These are phyloP conservation scores for Stylophora pistillata DNA, from an alignment of 64 coral and sea anemone species.

Conservation along the genomic window DNA sequence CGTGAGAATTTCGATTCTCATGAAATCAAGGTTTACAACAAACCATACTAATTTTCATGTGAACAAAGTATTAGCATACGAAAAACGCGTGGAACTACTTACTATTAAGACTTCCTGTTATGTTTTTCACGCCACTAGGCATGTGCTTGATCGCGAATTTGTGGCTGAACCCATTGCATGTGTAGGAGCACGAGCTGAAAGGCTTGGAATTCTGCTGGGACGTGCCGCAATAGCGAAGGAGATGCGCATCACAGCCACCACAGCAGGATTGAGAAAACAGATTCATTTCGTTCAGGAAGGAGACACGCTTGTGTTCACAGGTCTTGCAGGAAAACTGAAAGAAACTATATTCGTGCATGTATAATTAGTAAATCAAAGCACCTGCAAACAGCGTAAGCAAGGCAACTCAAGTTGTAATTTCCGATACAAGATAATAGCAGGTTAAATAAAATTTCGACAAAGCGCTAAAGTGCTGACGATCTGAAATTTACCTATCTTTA, in stretches of 20 bases:
- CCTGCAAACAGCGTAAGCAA: too few species aligned
- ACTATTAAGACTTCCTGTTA: slow-evolving; percentile 2
- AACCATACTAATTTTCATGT: too few species aligned
- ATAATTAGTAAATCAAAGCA: too few species aligned
- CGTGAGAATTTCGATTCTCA: too few species aligned
- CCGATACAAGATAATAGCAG: too few species aligned
- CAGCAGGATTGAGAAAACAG: neutral
- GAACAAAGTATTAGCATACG: neutral
- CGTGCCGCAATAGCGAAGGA: neutral
- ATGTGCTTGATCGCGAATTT: neutral
- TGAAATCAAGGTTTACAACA: too few species aligned
- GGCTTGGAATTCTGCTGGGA: neutral
- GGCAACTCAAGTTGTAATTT: too few species aligned
- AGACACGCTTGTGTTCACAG: neutral
- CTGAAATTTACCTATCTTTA: neutral
- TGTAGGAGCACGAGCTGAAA: neutral
- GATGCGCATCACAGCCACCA: neutral
- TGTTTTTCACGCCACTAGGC: neutral
- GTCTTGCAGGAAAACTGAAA: neutral
- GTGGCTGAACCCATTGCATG: neutral
- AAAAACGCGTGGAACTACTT: neutral
- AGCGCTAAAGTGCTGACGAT: neutral
- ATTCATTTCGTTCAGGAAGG: neutral
- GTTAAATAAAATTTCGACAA: too few species aligned
- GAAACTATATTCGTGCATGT: neutral